A percentile compares a stretch with the other conserved stretches of the same genome.
Conservation (phyloP, 2,113 vertebrate genomes). For the Heterocephalus glaber region DNA sequence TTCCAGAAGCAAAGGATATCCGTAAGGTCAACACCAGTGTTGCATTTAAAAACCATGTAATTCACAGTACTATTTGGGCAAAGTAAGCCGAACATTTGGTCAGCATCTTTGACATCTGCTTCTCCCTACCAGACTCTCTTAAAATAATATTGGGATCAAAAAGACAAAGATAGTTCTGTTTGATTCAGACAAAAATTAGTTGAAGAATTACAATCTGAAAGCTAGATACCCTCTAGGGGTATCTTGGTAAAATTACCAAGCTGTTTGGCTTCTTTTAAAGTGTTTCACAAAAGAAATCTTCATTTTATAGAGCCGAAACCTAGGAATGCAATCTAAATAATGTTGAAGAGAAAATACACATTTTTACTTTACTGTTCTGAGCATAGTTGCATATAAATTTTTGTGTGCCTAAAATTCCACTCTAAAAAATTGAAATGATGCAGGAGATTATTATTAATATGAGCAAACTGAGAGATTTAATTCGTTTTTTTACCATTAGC, state of each 20-base stretch:
- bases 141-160: conserved; percentile 65
- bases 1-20: conserved; percentile 52
- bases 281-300: conserved; percentile 29
- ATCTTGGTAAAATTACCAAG: conserved; percentile 57
- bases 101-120: conserved; percentile 77
- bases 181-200: conserved; percentile 68
- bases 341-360: background rate
- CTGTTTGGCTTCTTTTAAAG: conserved; percentile 56
- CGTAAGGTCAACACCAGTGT: conserved; percentile 15
- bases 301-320: conserved; percentile 42
- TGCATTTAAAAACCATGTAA: conserved; percentile 37
- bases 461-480: conserved; percentile 19
- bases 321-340: background rate
- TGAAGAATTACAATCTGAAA: conserved; percentile 64
- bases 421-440: conserved; percentile 49
- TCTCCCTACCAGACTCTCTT: conserved; percentile 70
- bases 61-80: conserved; percentile 62
- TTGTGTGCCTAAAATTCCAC: conserved; percentile 29
- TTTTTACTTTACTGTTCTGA: conserved; percentile 27
- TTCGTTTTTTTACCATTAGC: conserved; percentile 27
- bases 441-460: conserved; percentile 35
- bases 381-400: background rate
- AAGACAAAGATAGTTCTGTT: conserved; percentile 67
- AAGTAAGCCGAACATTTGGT: conserved; percentile 80
- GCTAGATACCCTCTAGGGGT: background rate